phyloP scores from a whole-genome alignment of 2,888 invertebrate species.

The Epinotia demarniana region DNA sequence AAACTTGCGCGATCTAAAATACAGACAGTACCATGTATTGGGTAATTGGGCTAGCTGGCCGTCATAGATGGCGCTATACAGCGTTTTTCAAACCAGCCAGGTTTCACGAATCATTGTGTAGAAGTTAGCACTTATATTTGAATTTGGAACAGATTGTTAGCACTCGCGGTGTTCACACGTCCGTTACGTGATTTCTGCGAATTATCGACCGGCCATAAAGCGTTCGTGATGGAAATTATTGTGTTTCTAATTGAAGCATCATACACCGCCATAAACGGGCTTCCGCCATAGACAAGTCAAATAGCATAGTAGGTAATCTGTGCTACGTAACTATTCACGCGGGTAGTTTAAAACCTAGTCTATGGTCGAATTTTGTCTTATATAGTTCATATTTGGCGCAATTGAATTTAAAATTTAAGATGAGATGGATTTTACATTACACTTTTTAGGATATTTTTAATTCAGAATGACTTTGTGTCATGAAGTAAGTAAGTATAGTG shows the following conservation, averaged over 20 bases:
- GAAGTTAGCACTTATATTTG: slow-evolving; percentile 28
- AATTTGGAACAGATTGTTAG: slow-evolving; percentile 31
- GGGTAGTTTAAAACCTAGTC: not conserved
- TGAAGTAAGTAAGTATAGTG: too few species aligned
- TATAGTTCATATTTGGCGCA: too few species aligned
- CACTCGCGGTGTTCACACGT: slow-evolving; percentile 55
- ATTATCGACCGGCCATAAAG: slow-evolving; percentile 66
- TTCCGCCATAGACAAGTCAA: slow-evolving; percentile 37
- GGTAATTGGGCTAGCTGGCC: too few species aligned
- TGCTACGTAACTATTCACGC: not conserved
- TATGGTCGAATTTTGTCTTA: too few species aligned
- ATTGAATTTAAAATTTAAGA: too few species aligned
- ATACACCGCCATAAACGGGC: slow-evolving; percentile 56
- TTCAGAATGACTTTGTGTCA: too few species aligned
- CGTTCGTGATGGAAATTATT: slow-evolving; percentile 74
- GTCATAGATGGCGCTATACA: too few species aligned
- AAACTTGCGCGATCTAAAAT: too few species aligned
- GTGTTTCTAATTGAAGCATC: slow-evolving; percentile 75
- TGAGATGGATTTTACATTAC: too few species aligned
- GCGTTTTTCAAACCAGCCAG: not conserved
- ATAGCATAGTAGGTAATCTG: slow-evolving; percentile 1
- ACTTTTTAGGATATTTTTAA: too few species aligned
- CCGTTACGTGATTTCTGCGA: slow-evolving; percentile 67
- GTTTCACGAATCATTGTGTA: slow-evolving; percentile 27
- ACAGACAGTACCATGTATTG: too few species aligned